Percentiles rank a stretch among this genome's conserved stretches.
Evolutionary conservation across 2,797 vertebrate genomes (phyloP).

Genomic region (Carapus acus): DNA sequence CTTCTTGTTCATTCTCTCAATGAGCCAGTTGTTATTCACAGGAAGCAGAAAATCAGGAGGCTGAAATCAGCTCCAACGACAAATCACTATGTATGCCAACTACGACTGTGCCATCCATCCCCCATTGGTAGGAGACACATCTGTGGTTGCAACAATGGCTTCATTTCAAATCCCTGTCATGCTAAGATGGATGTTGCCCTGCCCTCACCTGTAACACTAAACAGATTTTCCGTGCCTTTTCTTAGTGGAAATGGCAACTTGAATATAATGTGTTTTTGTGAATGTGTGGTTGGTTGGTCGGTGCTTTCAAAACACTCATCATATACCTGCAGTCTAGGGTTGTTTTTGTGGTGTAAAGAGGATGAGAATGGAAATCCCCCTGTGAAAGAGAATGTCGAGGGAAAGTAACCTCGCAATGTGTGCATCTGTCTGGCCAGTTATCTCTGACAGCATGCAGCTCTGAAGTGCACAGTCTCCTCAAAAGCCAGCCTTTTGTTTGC

Average conservation of each 20-base stretch:
- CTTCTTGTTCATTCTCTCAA: too few species aligned
- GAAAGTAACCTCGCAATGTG: constrained; percentile 46
- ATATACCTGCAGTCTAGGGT: neutral
- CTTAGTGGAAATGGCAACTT: neutral
- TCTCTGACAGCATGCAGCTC: constrained; percentile 30
- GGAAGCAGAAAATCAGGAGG: too few species aligned
- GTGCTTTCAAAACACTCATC: neutral
- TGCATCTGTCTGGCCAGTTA: constrained; percentile 38
- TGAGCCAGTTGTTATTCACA: too few species aligned
- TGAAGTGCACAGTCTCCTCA: too few species aligned
- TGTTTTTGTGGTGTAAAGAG: constrained; percentile 36
- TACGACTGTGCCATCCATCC: constrained; percentile 5
- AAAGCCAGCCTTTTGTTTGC: too few species aligned
- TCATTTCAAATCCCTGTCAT: constrained; percentile 40
- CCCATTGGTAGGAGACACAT: neutral
- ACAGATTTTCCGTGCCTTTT: constrained; percentile 22
- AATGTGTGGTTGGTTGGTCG: neutral
- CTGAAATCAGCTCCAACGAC: constrained; percentile 32
- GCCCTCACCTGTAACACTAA: constrained; percentile 24
- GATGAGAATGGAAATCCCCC: constrained; percentile 48
- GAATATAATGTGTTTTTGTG: neutral
- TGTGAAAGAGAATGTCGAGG: constrained; percentile 25
- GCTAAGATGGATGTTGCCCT: constrained; percentile 34
- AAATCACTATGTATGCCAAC: constrained; percentile 8
- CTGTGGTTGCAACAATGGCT: constrained; percentile 27